A percentile compares a stretch with the other conserved stretches of the same genome.
Conservation (phyloP, 2,888 invertebrate genomes). For the Cheilosia vulpina region DNA sequence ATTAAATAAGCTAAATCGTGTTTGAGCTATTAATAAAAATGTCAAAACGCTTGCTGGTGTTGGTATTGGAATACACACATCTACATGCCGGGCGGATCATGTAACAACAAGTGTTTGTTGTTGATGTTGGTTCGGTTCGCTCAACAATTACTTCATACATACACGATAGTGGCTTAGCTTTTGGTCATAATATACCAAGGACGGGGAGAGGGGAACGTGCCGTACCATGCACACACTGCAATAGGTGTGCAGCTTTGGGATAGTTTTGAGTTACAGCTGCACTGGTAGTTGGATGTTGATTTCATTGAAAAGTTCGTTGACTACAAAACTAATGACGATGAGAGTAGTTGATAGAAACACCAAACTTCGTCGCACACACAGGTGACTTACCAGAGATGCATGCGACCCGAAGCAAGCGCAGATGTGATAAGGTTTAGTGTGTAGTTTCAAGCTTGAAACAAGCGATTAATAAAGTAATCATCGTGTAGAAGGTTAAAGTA, state of each 20-base stretch:
- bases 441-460: slow-evolving; percentile 27
- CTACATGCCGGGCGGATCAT: slow-evolving; percentile 43
- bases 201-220: neutral
- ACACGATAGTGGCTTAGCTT: slow-evolving; percentile 14
- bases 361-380: slow-evolving; percentile 26
- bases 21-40: slow-evolving; percentile 72
- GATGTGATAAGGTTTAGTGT: slow-evolving; percentile 33
- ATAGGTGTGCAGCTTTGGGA: slow-evolving; percentile 56
- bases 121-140: slow-evolving; percentile 27
- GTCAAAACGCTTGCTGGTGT: slow-evolving; percentile 57
- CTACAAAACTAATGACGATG: slow-evolving; percentile 71
- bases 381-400: slow-evolving; percentile 39
- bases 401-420: slow-evolving; percentile 28
- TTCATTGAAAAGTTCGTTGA: slow-evolving; percentile 80
- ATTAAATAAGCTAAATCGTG: slow-evolving; percentile 74
- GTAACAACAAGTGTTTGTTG: slow-evolving; percentile 70
- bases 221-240: neutral
- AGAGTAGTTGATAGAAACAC: slow-evolving; percentile 30
- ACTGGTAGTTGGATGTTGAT: slow-evolving; percentile 75
- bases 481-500: slow-evolving; percentile 62
- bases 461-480: slow-evolving; percentile 40
- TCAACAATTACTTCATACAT: slow-evolving; percentile 54
- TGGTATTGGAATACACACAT: neutral
- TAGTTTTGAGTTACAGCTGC: slow-evolving; percentile 72
- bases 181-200: slow-evolving; percentile 34